Conservation (phyloP, 1,140 invertebrate species). For the Drosophila rufa region DNA sequence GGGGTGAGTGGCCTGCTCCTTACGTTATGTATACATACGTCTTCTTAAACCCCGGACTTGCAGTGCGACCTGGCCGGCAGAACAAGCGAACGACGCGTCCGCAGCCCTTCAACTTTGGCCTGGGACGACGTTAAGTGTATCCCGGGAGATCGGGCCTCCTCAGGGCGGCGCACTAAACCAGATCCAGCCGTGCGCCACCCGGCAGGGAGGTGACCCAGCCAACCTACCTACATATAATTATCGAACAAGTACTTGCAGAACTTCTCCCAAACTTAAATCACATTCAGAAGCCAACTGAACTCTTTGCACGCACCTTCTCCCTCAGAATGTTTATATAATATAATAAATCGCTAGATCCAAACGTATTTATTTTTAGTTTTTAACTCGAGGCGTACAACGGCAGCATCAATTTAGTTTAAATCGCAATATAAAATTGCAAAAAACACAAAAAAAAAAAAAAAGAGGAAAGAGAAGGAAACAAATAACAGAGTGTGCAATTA, state of each 20-base stretch:
- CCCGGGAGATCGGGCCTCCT: background rate
- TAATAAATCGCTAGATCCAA: constrained; percentile 29
- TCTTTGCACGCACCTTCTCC: constrained; percentile 36
- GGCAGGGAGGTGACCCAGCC: background rate
- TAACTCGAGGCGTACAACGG: constrained; percentile 33
- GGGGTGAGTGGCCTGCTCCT: constrained; percentile 13
- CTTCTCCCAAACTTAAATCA: constrained; percentile 33
- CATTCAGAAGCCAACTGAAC: constrained; percentile 37
- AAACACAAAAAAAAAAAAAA: constrained; percentile 30
- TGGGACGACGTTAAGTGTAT: constrained; percentile 73
- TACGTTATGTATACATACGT: background rate
- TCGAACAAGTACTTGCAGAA: constrained; percentile 34
- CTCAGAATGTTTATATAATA: constrained; percentile 8
- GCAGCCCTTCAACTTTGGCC: constrained; percentile 74
- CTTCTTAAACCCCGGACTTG: background rate
- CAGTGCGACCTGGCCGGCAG: constrained; percentile 52
- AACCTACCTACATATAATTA: constrained; percentile 21
- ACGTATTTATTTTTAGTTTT: constrained; percentile 47
- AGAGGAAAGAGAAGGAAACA: constrained; percentile 9
- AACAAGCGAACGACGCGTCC: constrained; percentile 69
- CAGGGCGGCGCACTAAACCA: constrained; percentile 41
- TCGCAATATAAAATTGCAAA: constrained; percentile 43
- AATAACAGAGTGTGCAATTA: constrained; percentile 49
- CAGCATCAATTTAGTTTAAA: constrained; percentile 49
- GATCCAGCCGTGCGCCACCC: constrained; percentile 57